These are phyloP conservation scores for Urocyon cinereoargenteus DNA, from an alignment of 2,797 vertebrate species.

Conservation along the genomic window DNA sequence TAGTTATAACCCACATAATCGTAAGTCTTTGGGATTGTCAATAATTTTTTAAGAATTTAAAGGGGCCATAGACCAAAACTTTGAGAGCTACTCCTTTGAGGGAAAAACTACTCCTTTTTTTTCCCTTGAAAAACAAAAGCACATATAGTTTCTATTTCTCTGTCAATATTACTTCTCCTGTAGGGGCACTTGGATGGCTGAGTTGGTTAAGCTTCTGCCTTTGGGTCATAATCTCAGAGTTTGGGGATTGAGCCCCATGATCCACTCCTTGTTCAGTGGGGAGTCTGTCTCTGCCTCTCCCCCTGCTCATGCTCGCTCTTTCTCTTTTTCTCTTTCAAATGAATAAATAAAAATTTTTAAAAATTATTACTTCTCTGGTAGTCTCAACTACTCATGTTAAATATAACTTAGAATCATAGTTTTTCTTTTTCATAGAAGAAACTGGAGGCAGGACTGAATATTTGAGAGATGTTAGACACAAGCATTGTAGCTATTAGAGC, in stretches of 20 bases:
- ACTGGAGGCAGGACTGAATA: neutral
- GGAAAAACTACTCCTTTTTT: neutral
- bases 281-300: too few relatives aligned
- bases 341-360: too few relatives aligned
- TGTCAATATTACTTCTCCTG: neutral
- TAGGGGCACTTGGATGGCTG: too few relatives aligned
- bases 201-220: too few relatives aligned
- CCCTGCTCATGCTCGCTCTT: too few relatives aligned
- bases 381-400: neutral
- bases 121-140: neutral
- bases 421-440: neutral
- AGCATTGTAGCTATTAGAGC: neutral
- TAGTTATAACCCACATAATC: neutral
- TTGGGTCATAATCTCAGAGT: too few relatives aligned
- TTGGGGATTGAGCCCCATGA: too few relatives aligned
- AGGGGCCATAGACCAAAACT: neutral
- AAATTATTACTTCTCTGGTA: neutral
- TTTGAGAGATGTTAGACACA: neutral
- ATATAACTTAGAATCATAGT: neutral
- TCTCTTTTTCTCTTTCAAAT: too few relatives aligned
- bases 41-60: neutral
- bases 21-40: neutral
- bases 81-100: neutral
- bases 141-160: neutral
- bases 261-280: too few relatives aligned